Evolutionary conservation across 2,797 vertebrate genomes (phyloP).

Genomic region (Tarsius wallacei): DNA sequence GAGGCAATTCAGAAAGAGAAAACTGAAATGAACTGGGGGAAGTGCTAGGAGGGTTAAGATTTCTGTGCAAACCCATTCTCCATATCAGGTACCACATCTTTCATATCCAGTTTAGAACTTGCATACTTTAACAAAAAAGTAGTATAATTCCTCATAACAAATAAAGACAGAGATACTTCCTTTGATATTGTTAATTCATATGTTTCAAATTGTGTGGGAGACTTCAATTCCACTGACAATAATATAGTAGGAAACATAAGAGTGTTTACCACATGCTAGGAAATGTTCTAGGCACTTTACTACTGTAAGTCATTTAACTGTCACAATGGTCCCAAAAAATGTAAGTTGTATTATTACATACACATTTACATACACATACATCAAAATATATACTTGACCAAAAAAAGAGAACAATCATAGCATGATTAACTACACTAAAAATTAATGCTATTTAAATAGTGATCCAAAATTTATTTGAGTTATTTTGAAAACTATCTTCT

Average conservation of each 20-base stretch:
- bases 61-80: neutral
- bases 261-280: neutral
- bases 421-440: neutral
- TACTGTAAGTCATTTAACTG: neutral
- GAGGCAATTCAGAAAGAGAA: slow-evolving; percentile 55
- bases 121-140: neutral
- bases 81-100: neutral
- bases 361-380: neutral
- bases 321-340: slow-evolving; percentile 24
- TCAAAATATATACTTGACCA: neutral
- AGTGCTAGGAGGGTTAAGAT: neutral
- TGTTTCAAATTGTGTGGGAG: slow-evolving; percentile 30
- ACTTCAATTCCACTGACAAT: neutral
- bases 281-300: neutral
- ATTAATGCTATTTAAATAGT: neutral
- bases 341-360: neutral
- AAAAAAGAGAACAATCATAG: neutral
- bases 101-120: neutral
- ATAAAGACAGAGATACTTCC: neutral
- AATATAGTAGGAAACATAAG: neutral
- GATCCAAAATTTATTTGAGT: neutral
- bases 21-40: neutral
- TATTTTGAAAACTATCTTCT: neutral
- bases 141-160: too few relatives aligned
- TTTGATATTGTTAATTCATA: slow-evolving; percentile 2